Conservation (phyloP, 2,888 invertebrate species). For the Calameuta pallipes region DNA sequence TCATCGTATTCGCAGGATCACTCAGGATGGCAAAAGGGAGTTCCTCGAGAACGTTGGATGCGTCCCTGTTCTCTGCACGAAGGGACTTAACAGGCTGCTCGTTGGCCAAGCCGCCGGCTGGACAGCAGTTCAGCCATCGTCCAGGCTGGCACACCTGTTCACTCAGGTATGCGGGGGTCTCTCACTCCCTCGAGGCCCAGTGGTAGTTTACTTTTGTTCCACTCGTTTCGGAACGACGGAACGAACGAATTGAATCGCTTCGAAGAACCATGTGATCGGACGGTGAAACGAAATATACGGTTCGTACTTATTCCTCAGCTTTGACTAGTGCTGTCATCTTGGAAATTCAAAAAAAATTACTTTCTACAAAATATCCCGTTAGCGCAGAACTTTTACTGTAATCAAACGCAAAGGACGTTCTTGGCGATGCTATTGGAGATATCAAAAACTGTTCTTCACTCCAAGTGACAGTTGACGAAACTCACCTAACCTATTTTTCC, state of each 20-base stretch:
- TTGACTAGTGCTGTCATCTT: not conserved
- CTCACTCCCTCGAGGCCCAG: slow-evolving; percentile 19
- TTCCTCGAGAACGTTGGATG: slow-evolving; percentile 2
- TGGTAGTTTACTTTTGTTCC: slow-evolving; percentile 39
- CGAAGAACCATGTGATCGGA: not conserved
- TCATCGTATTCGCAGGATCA: not conserved
- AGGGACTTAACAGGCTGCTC: slow-evolving; percentile 27
- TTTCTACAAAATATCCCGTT: not conserved
- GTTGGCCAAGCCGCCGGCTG: slow-evolving; percentile 24
- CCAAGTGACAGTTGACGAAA: not conserved
- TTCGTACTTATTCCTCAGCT: not conserved
- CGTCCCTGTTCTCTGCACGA: slow-evolving; percentile 12
- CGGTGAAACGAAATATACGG: not conserved
- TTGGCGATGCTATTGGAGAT: not conserved
- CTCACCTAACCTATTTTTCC: not conserved
- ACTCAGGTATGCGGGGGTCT: slow-evolving; percentile 48
- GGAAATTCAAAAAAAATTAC: not conserved
- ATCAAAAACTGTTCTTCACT: not conserved
- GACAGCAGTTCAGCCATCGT: slow-evolving; percentile 23
- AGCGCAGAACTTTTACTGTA: not conserved
- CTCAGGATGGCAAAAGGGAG: not conserved
- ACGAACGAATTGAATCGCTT: not conserved
- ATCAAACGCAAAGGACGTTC: not conserved
- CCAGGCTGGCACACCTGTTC: slow-evolving; percentile 48
- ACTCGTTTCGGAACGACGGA: slow-evolving; percentile 28